Evolutionary conservation across 2,888 invertebrate genomes (phyloP), one percentile per base, ranked within the genome.

Genomic region (Molorchus minor): DNA sequence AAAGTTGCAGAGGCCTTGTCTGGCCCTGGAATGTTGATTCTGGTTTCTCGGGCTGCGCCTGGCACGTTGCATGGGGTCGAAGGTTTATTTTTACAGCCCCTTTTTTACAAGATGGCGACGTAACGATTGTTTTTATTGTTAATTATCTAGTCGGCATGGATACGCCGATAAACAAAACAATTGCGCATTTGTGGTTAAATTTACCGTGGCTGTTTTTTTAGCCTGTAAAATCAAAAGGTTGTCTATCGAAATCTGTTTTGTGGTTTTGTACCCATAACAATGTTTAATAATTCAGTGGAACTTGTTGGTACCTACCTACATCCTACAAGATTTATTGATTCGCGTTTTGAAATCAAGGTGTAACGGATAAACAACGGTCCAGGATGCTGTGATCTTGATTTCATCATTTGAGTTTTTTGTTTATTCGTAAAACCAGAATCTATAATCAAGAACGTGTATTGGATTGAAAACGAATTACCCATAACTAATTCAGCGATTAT

Each of bases 51-150:
- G 43, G 17, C 36, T 35, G 46, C 46, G 17, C 12, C 21, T 45
- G n/a, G 21, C 16, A 35, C 35, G 20, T 19, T 35, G 30, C 43
- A 43, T 13, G 35, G 58, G 58, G 62, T 44, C 43, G 46, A 30
- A 56, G n/a, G 20, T 29, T 16, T 52, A 41, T 41, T 52, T 49
- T 52, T 41, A 41, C 2, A 19, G 38, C 55, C 58, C 61, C 57
- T 29, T 61, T 47, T 61, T 59, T 44, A 58, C 66, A 66, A 66
- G 60, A 66, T 66, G 66, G 66, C 66, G 64, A 53, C 61, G 45
- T 5, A 35, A 36, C 30, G 29, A 30, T 51, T 49, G 49, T 52
- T 52, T 40, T 52, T 41, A 19, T 52, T 36, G 16, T 35, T 21
- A 38, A 15, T 4, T 49, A 16, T 41, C 41, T 10, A 29, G 29